Evolutionary conservation across 2,888 invertebrate species (phyloP).

Genomic region (Agriotes lineatus): DNA sequence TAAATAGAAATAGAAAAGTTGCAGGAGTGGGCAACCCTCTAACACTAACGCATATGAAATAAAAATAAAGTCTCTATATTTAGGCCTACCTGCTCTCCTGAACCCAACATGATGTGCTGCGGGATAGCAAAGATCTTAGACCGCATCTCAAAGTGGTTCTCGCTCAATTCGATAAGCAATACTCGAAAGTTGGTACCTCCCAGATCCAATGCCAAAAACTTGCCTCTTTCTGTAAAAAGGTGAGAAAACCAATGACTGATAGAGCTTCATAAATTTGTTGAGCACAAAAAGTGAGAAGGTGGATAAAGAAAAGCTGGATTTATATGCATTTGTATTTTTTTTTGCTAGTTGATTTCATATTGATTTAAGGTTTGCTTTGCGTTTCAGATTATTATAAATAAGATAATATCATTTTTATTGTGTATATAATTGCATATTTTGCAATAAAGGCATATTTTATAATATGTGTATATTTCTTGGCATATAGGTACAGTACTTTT

Average conservation of each 20-base stretch:
- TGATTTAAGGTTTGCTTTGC: no score
- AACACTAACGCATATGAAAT: background rate
- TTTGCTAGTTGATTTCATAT: no score
- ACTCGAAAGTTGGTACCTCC: conserved; percentile 99
- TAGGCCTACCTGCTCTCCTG: conserved; percentile 71
- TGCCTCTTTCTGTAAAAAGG: conserved; percentile 82
- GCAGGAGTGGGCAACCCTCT: background rate
- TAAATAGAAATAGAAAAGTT: background rate
- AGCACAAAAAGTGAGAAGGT: background rate
- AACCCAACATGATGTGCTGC: conserved; percentile 92
- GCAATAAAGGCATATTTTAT: no score
- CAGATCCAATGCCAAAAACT: conserved; percentile 95
- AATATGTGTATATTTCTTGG: no score
- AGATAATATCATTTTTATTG: no score
- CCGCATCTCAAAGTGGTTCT: conserved; percentile 92
- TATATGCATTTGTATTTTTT: no score
- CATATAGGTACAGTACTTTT: no score
- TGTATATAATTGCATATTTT: no score
- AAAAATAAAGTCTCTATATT: background rate
- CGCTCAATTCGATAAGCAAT: conserved; percentile 88
- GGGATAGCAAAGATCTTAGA: conserved; percentile 98
- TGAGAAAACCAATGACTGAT: no score
- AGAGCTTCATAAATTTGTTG: background rate
- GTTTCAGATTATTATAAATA: no score
- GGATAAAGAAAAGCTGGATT: background rate